phyloP scores from a whole-genome alignment of 2,888 invertebrate genomes.

The Apodemia duryi region DNA sequence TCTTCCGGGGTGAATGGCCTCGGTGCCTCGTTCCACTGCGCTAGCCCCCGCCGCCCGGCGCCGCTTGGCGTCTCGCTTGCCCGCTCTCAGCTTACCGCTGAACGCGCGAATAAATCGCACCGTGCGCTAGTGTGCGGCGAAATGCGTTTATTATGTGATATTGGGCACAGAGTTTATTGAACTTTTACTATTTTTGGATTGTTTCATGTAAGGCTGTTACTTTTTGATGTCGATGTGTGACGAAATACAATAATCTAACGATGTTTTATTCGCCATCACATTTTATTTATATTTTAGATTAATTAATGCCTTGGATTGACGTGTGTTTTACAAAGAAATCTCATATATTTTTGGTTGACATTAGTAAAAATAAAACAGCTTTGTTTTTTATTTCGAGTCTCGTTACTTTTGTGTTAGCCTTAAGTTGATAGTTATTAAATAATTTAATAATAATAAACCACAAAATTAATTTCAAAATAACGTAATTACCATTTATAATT shows the following conservation, averaged over 20 bases:
- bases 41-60: constrained; percentile 53
- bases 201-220: background rate
- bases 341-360: no score
- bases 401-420: no score
- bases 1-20: constrained; percentile 78
- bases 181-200: constrained; percentile 45
- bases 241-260: constrained; percentile 19
- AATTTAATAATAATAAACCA: no score
- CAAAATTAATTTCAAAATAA: no score
- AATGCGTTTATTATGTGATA: constrained; percentile 75
- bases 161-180: constrained; percentile 73
- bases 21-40: constrained; percentile 53
- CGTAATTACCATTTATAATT: no score
- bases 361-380: no score
- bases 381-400: no score
- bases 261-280: background rate
- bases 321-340: background rate
- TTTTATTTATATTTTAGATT: background rate
- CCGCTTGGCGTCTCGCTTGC: constrained; percentile 50
- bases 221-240: background rate
- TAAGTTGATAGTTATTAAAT: no score
- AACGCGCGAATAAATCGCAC: constrained; percentile 65
- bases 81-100: constrained; percentile 32
- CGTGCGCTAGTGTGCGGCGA: constrained; percentile 57
- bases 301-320: background rate